Conservation (phyloP, 2,888 invertebrate genomes). For the Sinohyriopsis cumingii region DNA sequence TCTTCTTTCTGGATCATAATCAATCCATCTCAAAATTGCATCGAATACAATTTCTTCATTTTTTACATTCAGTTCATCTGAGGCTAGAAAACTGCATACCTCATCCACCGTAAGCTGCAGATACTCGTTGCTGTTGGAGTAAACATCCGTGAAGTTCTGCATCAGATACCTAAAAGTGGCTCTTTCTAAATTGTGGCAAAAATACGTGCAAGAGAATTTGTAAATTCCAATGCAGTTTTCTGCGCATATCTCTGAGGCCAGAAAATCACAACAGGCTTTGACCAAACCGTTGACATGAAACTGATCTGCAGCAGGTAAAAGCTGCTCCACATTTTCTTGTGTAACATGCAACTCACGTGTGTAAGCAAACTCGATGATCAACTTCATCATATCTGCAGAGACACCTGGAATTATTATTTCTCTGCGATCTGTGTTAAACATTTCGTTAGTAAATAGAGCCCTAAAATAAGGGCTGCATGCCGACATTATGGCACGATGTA, state of each 20-base stretch:
- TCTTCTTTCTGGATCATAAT: constrained; percentile 82
- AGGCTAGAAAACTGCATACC: constrained; percentile 53
- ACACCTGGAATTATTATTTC: constrained; percentile 73
- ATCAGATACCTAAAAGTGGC: constrained; percentile 82
- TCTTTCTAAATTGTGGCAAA: constrained; percentile 81
- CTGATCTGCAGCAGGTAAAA: constrained; percentile 88
- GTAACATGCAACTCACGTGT: constrained; percentile 84
- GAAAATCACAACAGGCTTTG: constrained; percentile 85
- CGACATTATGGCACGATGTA: constrained; percentile 78
- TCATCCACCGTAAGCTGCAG: constrained; percentile 74
- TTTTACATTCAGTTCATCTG: constrained; percentile 69
- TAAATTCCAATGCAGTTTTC: constrained; percentile 89
- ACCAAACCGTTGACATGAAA: constrained; percentile 87
- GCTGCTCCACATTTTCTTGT: constrained; percentile 82
- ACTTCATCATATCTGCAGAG: constrained; percentile 83
- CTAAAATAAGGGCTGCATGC: constrained; percentile 94
- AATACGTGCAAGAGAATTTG: constrained; percentile 85
- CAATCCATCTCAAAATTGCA: constrained; percentile 85
- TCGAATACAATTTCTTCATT: constrained; percentile 70
- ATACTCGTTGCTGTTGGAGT: constrained; percentile 58
- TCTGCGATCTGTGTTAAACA: constrained; percentile 69
- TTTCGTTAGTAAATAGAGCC: constrained; percentile 86
- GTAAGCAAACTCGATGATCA: constrained; percentile 89
- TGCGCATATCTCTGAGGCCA: constrained; percentile 80
- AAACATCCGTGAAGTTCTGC: constrained; percentile 65